These are phyloP conservation scores for Cremastinae sp. DNA, from an alignment of 2,888 invertebrate species.

Conservation along the genomic window DNA sequence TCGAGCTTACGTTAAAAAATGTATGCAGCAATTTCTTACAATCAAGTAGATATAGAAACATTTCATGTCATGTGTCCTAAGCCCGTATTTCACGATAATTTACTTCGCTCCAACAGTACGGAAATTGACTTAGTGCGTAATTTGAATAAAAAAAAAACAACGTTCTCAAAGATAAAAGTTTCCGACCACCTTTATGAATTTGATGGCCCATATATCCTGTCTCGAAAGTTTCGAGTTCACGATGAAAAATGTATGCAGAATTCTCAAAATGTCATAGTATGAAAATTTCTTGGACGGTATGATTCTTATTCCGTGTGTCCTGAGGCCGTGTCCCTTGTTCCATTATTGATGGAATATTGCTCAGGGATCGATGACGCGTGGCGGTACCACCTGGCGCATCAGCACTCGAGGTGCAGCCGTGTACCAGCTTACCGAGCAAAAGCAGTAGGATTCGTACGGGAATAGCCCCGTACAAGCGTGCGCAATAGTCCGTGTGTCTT, in stretches of 20 bases:
- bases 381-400: slow-evolving; percentile 63
- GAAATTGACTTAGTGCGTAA: too few species aligned
- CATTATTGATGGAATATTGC: slow-evolving; percentile 63
- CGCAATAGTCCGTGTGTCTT: slow-evolving; percentile 25
- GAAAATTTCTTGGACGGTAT: not conserved
- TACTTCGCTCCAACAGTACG: too few species aligned
- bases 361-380: slow-evolving; percentile 62
- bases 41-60: too few species aligned
- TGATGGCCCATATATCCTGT: too few species aligned
- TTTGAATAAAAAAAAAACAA: too few species aligned
- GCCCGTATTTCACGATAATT: too few species aligned
- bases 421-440: slow-evolving; percentile 37
- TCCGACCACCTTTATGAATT: too few species aligned
- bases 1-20: too few species aligned
- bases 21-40: too few species aligned
- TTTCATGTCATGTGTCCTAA: too few species aligned
- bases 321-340: slow-evolving; percentile 14
- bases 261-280: not conserved
- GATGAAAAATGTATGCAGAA: not conserved
- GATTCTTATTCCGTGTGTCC: not conserved
- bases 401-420: slow-evolving; percentile 45
- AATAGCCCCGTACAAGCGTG: slow-evolving; percentile 39
- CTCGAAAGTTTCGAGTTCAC: too few species aligned
- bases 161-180: too few species aligned
- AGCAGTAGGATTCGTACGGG: slow-evolving; percentile 37